A percentile compares a stretch with the other conserved stretches of the same genome.
Conservation (phyloP, 1,140 invertebrate genomes). For the Lucilia cuprina region DNA sequence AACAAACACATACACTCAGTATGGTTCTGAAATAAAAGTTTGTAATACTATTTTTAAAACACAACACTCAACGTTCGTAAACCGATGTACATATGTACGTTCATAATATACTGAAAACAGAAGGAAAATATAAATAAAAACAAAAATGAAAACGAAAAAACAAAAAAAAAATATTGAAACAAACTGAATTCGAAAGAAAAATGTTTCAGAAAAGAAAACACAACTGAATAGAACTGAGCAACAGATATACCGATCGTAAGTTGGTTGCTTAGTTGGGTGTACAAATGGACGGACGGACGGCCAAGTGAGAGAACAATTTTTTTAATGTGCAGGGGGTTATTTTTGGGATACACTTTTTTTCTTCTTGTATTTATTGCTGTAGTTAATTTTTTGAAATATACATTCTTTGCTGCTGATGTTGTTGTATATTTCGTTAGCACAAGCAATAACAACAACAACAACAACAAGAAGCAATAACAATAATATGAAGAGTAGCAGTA, state of each 20-base stretch:
- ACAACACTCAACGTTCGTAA: slow-evolving; percentile 31
- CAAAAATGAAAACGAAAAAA: neutral
- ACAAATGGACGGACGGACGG: neutral
- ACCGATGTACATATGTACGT: neutral
- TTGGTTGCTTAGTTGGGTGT: neutral
- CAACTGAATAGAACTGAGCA: neutral
- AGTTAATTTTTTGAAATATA: slow-evolving; percentile 23
- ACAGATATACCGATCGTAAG: neutral
- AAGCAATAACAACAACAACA: slow-evolving; percentile 1
- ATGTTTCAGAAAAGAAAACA: neutral
- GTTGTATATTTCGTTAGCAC: slow-evolving; percentile 19
- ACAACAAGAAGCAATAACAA: neutral
- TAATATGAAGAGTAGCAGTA: neutral
- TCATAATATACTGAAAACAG: neutral
- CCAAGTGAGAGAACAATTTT: neutral
- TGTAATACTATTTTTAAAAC: slow-evolving; percentile 35
- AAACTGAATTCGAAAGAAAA: slow-evolving; percentile 9
- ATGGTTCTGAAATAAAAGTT: slow-evolving; percentile 28
- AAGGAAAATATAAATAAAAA: neutral
- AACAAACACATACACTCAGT: neutral
- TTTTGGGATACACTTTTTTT: slow-evolving; percentile 41
- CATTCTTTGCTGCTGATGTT: neutral
- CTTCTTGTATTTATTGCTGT: slow-evolving; percentile 1
- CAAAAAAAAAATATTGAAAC: slow-evolving; percentile 19
- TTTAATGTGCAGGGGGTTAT: slow-evolving; percentile 41